Evolutionary conservation across 2,888 invertebrate species (phyloP).

Genomic region (Sesamia inferens): DNA sequence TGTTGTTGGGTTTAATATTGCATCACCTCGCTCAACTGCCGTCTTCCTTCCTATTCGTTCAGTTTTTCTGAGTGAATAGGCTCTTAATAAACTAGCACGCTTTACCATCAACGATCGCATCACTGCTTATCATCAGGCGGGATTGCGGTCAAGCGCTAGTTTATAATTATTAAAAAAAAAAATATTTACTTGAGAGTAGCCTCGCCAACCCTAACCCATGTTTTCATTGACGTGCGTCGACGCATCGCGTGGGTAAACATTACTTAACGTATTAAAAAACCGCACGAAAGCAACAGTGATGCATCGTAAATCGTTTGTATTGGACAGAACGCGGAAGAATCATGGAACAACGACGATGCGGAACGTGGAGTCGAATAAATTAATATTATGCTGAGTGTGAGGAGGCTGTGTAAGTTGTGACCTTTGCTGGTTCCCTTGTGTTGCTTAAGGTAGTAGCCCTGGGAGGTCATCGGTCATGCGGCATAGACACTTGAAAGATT

Average conservation of each 20-base stretch:
- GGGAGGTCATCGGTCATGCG: conserved; percentile 17
- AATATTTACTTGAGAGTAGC: conserved; percentile 34
- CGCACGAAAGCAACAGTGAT: conserved; percentile 83
- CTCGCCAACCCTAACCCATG: conserved; percentile 49
- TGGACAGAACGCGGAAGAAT: conserved; percentile 74
- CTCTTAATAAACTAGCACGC: too few relatives aligned
- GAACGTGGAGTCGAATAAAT: conserved; percentile 72
- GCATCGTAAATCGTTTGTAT: conserved; percentile 73
- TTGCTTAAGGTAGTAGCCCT: conserved; percentile 47
- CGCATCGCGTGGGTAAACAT: conserved; percentile 79
- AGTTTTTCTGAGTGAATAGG: too few relatives aligned
- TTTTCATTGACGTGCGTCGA: conserved; percentile 68
- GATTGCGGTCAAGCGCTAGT: too few relatives aligned
- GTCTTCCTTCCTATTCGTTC: too few relatives aligned
- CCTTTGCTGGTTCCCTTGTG: conserved; percentile 49
- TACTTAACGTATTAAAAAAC: conserved; percentile 77
- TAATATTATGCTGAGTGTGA: conserved; percentile 64
- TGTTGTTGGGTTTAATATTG: too few relatives aligned
- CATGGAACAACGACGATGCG: conserved; percentile 68
- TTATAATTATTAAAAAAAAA: too few relatives aligned
- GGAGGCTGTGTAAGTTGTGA: conserved; percentile 52
- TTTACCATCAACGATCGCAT: too few relatives aligned
- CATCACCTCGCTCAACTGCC: too few relatives aligned
- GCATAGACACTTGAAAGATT: conserved; percentile 2
- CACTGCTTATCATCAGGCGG: too few relatives aligned